Evolutionary conservation across 2,113 vertebrate species (phyloP), one percentile per base, ranked within the genome.

Genomic region (Lepus timidus): DNA sequence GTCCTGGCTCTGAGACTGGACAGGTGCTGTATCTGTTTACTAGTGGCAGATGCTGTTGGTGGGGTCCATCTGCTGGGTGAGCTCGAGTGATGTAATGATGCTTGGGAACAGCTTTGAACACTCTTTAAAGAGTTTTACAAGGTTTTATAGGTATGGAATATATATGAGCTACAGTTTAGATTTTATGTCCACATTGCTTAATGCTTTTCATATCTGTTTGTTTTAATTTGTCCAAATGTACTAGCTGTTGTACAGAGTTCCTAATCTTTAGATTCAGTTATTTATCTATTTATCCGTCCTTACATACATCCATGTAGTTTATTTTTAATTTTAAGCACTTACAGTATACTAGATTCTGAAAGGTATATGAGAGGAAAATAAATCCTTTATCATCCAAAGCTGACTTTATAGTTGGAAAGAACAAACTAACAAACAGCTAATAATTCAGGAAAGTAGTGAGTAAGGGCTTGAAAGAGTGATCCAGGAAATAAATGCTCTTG

Each of bases 381-480:
- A 90, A 61, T 92, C 61, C 16, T 36, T 80, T 84, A 78, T 33
- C 23, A 31, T 55, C 51, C 58, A 85, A 89, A 91, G 51, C 84
- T 78, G 78, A 79, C 78, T 89, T 88, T 94, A 19, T 36, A 36
- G 31, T 70, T 93, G 90, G 81, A 93, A 83, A 79, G 44, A 76
- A 90, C 9, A 85, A 76, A 16, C 62, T 61, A 25, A 82, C 68
- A 93, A 82, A 95, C 55, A 96, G 85, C 73, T 83, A 90, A 88
- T 93, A 85, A 92, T 76, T 96, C 82, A 88, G 27, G 20, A n/a
- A 90, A 86, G 27, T 10, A 49, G 20, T 19, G 1, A 68, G 23
- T 22, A 73, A 88, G 64, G 58, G 68, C 74, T 58, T 33, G 6
- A 61, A 80, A 83, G 64, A 95, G 58, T 23, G 22, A 73, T 23